Evolutionary conservation across 2,113 vertebrate species (phyloP), one percentile per base, ranked within the genome.

Genomic region (Phylloscopus trochiloides): DNA sequence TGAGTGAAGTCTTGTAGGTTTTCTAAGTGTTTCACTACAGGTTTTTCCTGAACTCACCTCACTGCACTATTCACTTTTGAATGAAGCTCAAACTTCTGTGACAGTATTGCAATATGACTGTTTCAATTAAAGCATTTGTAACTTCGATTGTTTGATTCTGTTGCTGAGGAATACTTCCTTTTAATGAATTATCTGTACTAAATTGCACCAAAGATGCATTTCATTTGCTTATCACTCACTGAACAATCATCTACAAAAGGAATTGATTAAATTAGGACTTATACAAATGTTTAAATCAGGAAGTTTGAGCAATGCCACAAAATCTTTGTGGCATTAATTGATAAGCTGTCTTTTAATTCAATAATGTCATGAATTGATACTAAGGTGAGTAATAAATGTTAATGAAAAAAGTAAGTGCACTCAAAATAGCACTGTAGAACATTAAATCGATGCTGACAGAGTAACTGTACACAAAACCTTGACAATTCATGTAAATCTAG

Each of bases 191-290:
- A 54, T 98, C 97, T 16, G 94, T 97, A 36, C 96, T 96, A 75
- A 99, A 98, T 95, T 98, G 97, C 92, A 98, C 94, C 31, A 96
- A 90, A 40, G 97, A 97, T 28, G 93, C 96, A 93, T 97, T 98
- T 47, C 97, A 98, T 62, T 99, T 98, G 2, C 96, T 95, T 94
- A n/a, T 96, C 98, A 91, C 97, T 98, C 62, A 98, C 98, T 9
- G 98, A 94, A 82, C 92, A 96, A 71, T 98, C 96, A 80, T 98
- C 98, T 99, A 63, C 77, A 45, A 52, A 83, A 73, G 7, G 12
- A 84, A 86, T 50, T 43, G 7, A n/a, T 72, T 50, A 38, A 13
- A 13, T 47, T 66, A 66, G 31, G 36, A 42, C 52, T 86, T 82
- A 36, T 65, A 31, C 24, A 63, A 50, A 12, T 29, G 10, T 89